Conservation (phyloP, 1,140 invertebrate species). For the Drosophila lacertosa region DNA sequence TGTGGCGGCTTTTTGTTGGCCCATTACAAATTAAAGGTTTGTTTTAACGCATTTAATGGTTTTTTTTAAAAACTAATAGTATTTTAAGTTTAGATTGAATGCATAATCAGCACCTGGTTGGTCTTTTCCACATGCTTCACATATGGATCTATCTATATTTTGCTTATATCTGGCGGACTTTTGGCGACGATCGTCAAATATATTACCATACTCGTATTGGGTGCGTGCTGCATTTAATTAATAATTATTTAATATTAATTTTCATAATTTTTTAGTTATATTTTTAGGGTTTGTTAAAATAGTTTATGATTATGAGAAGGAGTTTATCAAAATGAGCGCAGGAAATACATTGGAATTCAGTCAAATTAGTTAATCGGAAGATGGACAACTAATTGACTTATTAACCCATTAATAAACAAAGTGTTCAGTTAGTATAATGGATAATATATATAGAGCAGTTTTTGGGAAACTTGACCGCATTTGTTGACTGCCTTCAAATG, state of each 20-base stretch:
- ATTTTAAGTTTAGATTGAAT: neutral
- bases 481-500: neutral
- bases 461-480: neutral
- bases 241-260: neutral
- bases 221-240: neutral
- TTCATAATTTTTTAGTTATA: neutral
- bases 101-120: neutral
- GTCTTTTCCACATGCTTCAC: neutral
- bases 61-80: too few species aligned
- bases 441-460: neutral
- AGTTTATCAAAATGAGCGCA: neutral
- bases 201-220: neutral
- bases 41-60: too few species aligned
- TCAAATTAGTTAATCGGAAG: neutral
- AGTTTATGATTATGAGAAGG: neutral
- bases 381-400: neutral
- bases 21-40: too few species aligned
- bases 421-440: constrained; percentile 1
- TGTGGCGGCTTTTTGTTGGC: too few species aligned
- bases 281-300: neutral
- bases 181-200: neutral
- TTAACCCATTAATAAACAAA: neutral
- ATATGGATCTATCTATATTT: neutral
- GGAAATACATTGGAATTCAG: neutral
- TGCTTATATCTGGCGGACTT: neutral